phyloP scores from a whole-genome alignment of 1,140 invertebrate species.

The Pseudachorutes palmiensis region DNA sequence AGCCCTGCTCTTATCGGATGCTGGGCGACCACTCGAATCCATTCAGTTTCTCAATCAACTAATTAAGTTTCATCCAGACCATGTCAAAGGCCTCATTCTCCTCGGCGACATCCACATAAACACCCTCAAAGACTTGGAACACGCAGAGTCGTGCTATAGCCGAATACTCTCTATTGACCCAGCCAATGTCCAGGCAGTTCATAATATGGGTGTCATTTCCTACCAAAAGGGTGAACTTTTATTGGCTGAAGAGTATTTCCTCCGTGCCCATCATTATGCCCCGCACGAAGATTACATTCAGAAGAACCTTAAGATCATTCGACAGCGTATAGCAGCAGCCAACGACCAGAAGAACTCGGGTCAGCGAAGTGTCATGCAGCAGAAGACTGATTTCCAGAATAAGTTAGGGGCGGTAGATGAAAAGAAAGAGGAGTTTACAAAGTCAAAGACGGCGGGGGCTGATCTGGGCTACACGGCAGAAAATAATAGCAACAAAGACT shows the following conservation, averaged over 20 bases:
- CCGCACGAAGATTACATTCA: conserved; percentile 83
- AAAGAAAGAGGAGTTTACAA: neutral
- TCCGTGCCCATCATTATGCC: conserved; percentile 66
- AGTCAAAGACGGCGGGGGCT: neutral
- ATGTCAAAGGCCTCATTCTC: conserved; percentile 87
- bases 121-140: conserved; percentile 85
- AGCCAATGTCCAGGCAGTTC: conserved; percentile 84
- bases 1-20: conserved; percentile 78
- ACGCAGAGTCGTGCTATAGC: conserved; percentile 83
- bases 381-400: conserved; percentile 22
- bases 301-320: conserved; percentile 76
- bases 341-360: conserved; percentile 17
- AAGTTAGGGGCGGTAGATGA: neutral
- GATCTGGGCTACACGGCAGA: conserved; percentile 21
- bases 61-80: conserved; percentile 82
- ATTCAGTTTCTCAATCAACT: conserved; percentile 86
- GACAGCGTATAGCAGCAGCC: conserved; percentile 51
- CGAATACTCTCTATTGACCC: conserved; percentile 79
- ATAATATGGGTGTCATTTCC: conserved; percentile 92
- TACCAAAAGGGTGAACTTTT: conserved; percentile 79
- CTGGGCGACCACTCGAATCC: conserved; percentile 78
- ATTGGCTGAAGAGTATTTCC: conserved; percentile 72
- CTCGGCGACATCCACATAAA: conserved; percentile 96
- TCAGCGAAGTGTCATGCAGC: conserved; percentile 21
- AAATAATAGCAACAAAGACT: conserved; percentile 25